phyloP scores from a whole-genome alignment of 2,797 vertebrate species.

The Harpagifer antarcticus region DNA sequence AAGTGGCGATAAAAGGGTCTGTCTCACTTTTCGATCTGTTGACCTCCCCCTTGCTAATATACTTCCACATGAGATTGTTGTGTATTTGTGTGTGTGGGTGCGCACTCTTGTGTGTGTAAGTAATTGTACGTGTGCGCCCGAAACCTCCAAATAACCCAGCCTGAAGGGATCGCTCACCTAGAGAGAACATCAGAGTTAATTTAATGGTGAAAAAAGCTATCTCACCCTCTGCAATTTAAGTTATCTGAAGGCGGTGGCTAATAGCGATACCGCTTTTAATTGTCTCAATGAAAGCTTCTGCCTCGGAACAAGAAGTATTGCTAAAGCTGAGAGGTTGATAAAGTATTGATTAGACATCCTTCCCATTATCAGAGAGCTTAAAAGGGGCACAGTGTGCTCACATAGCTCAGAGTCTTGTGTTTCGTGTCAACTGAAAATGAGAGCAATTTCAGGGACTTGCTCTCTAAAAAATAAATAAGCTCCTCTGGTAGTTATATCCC shows the following conservation, averaged over 20 bases:
- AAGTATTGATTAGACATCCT: slow-evolving; percentile 69
- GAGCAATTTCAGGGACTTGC: slow-evolving; percentile 32
- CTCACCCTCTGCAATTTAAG: slow-evolving; percentile 48
- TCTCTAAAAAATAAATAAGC: background rate
- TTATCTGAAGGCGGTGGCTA: slow-evolving; percentile 44
- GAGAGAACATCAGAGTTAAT: slow-evolving; percentile 46
- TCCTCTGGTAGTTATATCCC: background rate
- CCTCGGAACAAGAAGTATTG: slow-evolving; percentile 20
- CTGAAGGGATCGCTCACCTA: slow-evolving; percentile 36
- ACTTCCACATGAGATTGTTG: slow-evolving; percentile 55
- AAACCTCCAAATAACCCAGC: slow-evolving; percentile 54
- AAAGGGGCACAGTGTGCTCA: slow-evolving; percentile 25
- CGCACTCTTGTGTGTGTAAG: slow-evolving; percentile 3
- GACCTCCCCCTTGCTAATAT: slow-evolving; percentile 64
- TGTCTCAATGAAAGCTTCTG: slow-evolving; percentile 41
- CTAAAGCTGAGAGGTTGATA: slow-evolving; percentile 50
- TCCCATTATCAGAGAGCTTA: slow-evolving; percentile 40
- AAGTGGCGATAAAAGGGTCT: slow-evolving; percentile 75
- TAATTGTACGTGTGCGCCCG: background rate
- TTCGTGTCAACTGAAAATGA: slow-evolving; percentile 41
- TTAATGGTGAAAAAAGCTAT: slow-evolving; percentile 62
- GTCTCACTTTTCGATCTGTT: slow-evolving; percentile 56
- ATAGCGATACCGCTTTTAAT: slow-evolving; percentile 56
- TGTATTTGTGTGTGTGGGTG: slow-evolving; percentile 18
- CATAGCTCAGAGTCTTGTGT: slow-evolving; percentile 15